Evolutionary conservation across 2,797 vertebrate genomes (phyloP).

Genomic region (Smutsia gigantea): DNA sequence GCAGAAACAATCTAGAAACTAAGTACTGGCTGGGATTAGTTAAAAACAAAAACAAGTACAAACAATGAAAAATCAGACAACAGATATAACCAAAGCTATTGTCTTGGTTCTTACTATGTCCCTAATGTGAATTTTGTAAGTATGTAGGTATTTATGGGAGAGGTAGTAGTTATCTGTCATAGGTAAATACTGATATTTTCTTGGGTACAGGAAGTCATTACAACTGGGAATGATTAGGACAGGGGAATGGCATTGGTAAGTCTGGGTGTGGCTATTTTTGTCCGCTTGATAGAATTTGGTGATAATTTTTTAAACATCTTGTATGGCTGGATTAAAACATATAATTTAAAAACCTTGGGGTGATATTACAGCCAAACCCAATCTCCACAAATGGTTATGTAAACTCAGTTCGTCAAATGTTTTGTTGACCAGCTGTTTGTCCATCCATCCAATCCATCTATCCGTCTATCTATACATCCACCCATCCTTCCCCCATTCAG

Average conservation of each 20-base stretch:
- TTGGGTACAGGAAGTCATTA: background rate
- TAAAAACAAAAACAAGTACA: background rate
- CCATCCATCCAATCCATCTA: background rate
- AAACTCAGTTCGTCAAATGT: background rate
- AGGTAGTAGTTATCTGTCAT: background rate
- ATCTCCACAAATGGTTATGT: background rate
- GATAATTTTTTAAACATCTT: conserved; percentile 11
- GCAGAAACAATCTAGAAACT: background rate
- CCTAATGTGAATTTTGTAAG: background rate
- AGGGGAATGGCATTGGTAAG: background rate
- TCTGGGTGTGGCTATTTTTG: background rate
- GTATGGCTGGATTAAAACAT: conserved; percentile 17
- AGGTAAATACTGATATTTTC: background rate
- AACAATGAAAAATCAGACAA: background rate
- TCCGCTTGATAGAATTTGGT: conserved; percentile 7
- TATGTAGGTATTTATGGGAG: background rate
- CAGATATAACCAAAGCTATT: conserved; percentile 7
- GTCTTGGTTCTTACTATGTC: conserved; percentile 1
- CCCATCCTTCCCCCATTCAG: background rate
- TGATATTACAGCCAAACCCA: conserved; percentile 23
- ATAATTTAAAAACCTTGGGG: background rate
- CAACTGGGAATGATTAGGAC: background rate
- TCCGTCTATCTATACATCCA: background rate
- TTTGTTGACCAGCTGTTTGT: background rate
- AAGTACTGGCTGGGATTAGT: background rate